A percentile compares a stretch with the other conserved stretches of the same genome.
Evolutionary conservation across 1,140 invertebrate species (phyloP).

Genomic region (Argopecten irradians): DNA sequence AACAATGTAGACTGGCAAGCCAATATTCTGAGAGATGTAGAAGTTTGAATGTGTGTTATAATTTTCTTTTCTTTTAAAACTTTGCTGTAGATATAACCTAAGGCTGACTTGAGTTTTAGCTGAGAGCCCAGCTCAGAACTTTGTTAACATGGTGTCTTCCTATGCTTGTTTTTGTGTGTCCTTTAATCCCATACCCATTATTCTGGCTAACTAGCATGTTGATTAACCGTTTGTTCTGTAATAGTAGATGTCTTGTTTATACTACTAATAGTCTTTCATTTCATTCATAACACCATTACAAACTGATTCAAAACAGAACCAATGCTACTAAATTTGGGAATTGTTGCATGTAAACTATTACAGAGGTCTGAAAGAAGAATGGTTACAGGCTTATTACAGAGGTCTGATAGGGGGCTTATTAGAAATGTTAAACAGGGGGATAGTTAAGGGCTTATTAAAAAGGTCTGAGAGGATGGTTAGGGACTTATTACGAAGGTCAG

Average conservation of each 20-base stretch:
- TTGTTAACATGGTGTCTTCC: not conserved
- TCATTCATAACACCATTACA: too few relatives aligned
- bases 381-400: too few relatives aligned
- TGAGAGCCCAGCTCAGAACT: conserved; percentile 20
- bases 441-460: too few relatives aligned
- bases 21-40: not conserved
- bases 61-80: conserved; percentile 19
- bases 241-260: not conserved
- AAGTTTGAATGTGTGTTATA: conserved; percentile 3
- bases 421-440: too few relatives aligned
- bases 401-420: too few relatives aligned
- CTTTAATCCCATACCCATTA: not conserved
- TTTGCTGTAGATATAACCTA: conserved; percentile 8
- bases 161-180: not conserved
- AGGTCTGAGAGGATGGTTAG: too few relatives aligned
- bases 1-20: not conserved
- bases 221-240: not conserved
- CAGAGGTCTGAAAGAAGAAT: too few relatives aligned
- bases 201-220: conserved; percentile 4
- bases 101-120: conserved; percentile 19
- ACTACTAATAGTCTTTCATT: too few relatives aligned
- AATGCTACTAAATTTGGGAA: too few relatives aligned
- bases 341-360: too few relatives aligned
- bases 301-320: too few relatives aligned
- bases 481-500: too few relatives aligned